Conservation (phyloP, 2,797 vertebrate genomes). For the Austrolebias charrua region DNA sequence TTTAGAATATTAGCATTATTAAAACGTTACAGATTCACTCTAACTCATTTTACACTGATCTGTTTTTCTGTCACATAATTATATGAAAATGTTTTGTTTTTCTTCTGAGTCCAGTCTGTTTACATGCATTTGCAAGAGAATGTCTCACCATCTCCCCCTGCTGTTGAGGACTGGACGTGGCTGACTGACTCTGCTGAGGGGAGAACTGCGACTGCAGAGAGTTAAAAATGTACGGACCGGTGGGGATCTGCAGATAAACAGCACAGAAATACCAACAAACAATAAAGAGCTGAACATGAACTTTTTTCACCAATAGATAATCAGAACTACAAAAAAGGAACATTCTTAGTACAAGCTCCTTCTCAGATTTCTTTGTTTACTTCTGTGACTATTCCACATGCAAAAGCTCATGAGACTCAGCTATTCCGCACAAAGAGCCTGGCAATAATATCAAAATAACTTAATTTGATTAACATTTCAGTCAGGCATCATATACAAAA, state of each 20-base stretch:
- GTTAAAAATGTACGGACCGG: slow-evolving; percentile 89
- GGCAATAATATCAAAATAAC: neutral
- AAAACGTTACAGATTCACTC: too few species aligned
- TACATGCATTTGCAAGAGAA: neutral
- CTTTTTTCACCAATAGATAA: slow-evolving; percentile 9
- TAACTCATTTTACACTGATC: too few species aligned
- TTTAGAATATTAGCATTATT: too few species aligned
- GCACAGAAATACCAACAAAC: slow-evolving; percentile 38
- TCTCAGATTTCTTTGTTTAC: slow-evolving; percentile 11
- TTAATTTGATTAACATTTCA: neutral
- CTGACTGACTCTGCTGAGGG: slow-evolving; percentile 85
- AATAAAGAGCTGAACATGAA: slow-evolving; percentile 46
- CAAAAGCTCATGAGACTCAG: slow-evolving; percentile 14
- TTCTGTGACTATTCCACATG: slow-evolving; percentile 1
- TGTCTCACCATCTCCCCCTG: slow-evolving; percentile 84
- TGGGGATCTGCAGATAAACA: slow-evolving; percentile 81
- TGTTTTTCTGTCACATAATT: too few species aligned
- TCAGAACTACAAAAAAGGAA: slow-evolving; percentile 11
- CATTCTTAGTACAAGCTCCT: slow-evolving; percentile 7
- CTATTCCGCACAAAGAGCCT: slow-evolving; percentile 1
- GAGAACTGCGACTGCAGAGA: slow-evolving; percentile 87
- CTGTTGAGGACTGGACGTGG: slow-evolving; percentile 84
- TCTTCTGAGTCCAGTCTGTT: neutral
- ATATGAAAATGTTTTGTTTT: too few species aligned
- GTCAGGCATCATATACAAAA: slow-evolving; percentile 3